A percentile compares a stretch with the other conserved stretches of the same genome.
Evolutionary conservation across 1,140 invertebrate species (phyloP).

Genomic region (Drosophila insularis): DNA sequence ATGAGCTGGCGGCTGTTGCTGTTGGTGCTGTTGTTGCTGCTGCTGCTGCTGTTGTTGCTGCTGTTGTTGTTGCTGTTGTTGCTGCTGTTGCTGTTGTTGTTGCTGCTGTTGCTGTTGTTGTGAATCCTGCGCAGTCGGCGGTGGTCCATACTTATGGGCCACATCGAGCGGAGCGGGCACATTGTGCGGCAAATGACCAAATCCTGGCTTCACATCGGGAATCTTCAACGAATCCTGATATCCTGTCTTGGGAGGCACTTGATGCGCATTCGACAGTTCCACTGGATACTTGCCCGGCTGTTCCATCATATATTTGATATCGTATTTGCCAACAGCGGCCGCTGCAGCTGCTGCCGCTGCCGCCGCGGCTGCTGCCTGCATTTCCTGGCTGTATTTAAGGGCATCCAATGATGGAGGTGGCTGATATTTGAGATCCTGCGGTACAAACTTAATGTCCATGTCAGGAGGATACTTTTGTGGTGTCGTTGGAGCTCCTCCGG

Average conservation of each 20-base stretch:
- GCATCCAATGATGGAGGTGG: constrained; percentile 69
- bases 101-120: constrained; percentile 31
- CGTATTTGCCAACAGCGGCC: constrained; percentile 72
- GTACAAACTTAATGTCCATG: constrained; percentile 74
- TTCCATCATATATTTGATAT: constrained; percentile 81
- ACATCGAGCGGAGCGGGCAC: constrained; percentile 45
- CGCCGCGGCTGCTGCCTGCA: constrained; percentile 68
- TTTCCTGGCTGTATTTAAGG: constrained; percentile 80
- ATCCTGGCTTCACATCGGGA: constrained; percentile 73
- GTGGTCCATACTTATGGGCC: constrained; percentile 57
- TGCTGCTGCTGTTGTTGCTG: too few relatives aligned
- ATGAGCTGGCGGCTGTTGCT: constrained; percentile 33
- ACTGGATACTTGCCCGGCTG: constrained; percentile 72
- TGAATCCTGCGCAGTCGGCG: constrained; percentile 33
- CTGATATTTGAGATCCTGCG: constrained; percentile 79
- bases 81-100: too few relatives aligned
- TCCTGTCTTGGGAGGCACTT: constrained; percentile 51
- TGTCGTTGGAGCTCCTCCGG: constrained; percentile 27
- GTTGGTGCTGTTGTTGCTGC: not conserved
- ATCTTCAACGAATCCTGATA: constrained; percentile 74
- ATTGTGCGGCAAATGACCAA: constrained; percentile 63
- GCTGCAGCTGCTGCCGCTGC: constrained; percentile 58
- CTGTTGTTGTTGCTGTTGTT: too few relatives aligned
- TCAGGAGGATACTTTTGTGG: constrained; percentile 76
- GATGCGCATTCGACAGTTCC: constrained; percentile 49